A percentile compares a stretch with the other conserved stretches of the same genome.
These are phyloP conservation scores for Orthonevra nobilis DNA, from an alignment of 2,888 invertebrate genomes.

Conservation along the genomic window DNA sequence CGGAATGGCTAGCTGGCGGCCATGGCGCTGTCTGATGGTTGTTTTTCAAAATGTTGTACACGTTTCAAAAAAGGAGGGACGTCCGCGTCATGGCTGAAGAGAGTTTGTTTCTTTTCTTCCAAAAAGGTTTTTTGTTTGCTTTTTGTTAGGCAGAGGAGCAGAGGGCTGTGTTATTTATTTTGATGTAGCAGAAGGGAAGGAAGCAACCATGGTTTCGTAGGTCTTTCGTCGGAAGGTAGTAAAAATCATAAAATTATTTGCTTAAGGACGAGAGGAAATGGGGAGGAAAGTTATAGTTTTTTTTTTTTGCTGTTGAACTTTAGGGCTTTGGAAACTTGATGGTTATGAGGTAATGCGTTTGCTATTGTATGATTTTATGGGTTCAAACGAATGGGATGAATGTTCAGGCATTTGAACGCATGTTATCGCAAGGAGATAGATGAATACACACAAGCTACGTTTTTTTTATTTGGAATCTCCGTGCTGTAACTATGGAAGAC, in stretches of 20 bases:
- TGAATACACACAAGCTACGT: too few species aligned
- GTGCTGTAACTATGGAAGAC: too few species aligned
- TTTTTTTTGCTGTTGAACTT: constrained; percentile 17
- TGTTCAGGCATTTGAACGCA: not conserved
- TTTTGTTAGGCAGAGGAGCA: constrained; percentile 56
- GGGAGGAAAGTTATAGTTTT: constrained; percentile 28
- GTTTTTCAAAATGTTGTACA: constrained; percentile 66
- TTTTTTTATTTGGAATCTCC: too few species aligned
- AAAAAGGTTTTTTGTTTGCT: constrained; percentile 47
- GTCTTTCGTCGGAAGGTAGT: constrained; percentile 25
- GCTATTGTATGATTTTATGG: constrained; percentile 38
- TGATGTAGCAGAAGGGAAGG: constrained; percentile 58
- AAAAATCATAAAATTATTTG: constrained; percentile 58
- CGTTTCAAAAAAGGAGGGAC: constrained; percentile 34
- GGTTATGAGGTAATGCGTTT: constrained; percentile 56
- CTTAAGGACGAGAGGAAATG: constrained; percentile 13
- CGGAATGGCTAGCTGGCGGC: constrained; percentile 66
- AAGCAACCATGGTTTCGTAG: constrained; percentile 14
- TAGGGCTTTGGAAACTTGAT: constrained; percentile 31
- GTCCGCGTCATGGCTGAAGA: not conserved
- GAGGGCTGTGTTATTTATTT: constrained; percentile 59
- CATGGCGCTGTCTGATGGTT: constrained; percentile 57
- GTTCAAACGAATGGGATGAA: not conserved
- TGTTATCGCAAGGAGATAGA: too few species aligned
- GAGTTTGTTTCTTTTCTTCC: not conserved